Conservation (phyloP, 2,113 vertebrate species). For the Notarius lentiginosus region DNA sequence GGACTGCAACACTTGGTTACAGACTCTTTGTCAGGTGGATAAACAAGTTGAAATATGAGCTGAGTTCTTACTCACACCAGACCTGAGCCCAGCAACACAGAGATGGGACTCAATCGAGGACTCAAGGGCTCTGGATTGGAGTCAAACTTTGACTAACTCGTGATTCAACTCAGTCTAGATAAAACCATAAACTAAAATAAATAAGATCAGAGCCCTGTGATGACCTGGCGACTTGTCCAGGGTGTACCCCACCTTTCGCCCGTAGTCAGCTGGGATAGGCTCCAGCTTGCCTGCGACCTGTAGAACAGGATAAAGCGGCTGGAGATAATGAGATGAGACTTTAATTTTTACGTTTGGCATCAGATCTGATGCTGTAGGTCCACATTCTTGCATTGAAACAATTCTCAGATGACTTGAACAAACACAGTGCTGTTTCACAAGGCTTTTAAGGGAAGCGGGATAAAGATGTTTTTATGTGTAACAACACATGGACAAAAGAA, state of each 20-base stretch:
- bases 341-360: neutral
- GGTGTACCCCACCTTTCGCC: too few species aligned
- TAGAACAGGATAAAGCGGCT: too few species aligned
- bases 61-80: neutral
- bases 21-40: neutral
- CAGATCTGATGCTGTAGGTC: neutral
- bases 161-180: neutral
- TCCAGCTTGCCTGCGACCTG: too few species aligned
- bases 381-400: neutral
- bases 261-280: too few species aligned
- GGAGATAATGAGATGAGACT: too few species aligned
- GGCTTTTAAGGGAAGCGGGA: neutral
- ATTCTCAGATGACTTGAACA: neutral
- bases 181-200: neutral
- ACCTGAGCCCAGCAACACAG: neutral
- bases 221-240: too few species aligned
- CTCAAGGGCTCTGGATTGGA: neutral
- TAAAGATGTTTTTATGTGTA: slow-evolving; percentile 1
- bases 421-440: neutral
- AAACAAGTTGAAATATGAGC: neutral
- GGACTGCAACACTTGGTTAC: neutral
- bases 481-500: slow-evolving; percentile 1
- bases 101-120: neutral
- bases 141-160: neutral
- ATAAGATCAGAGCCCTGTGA: neutral